Conservation (phyloP, 2,113 vertebrate species). For the Beaufortia kweichowensis region DNA sequence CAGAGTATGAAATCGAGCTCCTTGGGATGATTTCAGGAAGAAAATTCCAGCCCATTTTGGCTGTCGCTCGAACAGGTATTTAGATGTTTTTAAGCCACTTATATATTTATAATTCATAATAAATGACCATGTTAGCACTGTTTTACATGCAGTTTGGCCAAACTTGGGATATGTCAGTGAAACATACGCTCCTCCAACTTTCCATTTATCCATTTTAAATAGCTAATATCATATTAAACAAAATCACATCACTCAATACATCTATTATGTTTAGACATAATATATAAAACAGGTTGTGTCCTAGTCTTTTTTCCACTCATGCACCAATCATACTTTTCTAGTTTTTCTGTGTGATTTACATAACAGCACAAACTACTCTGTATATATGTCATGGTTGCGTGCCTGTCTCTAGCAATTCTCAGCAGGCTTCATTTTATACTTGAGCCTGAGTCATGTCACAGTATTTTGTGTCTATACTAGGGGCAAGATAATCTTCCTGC, state of each 20-base stretch:
- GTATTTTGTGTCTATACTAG: slow-evolving; percentile 70
- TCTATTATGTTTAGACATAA: no score
- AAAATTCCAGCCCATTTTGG: slow-evolving; percentile 80
- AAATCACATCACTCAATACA: no score
- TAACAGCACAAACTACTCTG: slow-evolving; percentile 52
- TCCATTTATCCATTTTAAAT: no score
- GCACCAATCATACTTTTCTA: slow-evolving; percentile 15
- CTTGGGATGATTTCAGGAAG: slow-evolving; percentile 84
- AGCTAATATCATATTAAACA: no score
- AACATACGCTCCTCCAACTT: no score
- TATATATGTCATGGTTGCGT: slow-evolving; percentile 59
- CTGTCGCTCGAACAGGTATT: slow-evolving; percentile 89
- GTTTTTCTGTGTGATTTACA: slow-evolving; percentile 22
- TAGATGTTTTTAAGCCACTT: slow-evolving; percentile 38
- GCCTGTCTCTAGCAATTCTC: slow-evolving; percentile 58
- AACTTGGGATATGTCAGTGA: no score
- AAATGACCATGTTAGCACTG: no score
- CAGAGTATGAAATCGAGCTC: slow-evolving; percentile 85
- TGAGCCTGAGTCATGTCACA: slow-evolving; percentile 67
- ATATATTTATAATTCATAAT: no score
- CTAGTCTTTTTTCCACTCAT: no score
- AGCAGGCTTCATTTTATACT: slow-evolving; percentile 64
- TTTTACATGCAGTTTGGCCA: no score
- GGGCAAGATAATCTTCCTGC: slow-evolving; percentile 71
- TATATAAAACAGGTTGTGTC: no score